Conservation (phyloP, 2,113 vertebrate genomes). For the Chaenogobius annularis region DNA sequence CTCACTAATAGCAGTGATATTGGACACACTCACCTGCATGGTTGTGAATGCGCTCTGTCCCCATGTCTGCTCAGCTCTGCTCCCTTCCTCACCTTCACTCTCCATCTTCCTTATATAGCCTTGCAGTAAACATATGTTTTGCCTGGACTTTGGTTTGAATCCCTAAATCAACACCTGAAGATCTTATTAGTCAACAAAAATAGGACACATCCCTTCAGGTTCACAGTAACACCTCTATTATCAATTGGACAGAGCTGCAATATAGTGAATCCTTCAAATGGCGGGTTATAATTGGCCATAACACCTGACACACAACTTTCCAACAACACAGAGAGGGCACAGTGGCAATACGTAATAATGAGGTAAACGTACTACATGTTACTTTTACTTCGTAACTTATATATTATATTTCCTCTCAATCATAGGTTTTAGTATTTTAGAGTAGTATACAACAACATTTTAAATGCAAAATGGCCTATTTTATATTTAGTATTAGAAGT, state of each 20-base stretch:
- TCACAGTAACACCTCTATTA: constrained; percentile 48
- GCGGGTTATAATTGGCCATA: constrained; percentile 43
- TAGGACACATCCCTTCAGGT: constrained; percentile 48
- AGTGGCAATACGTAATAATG: background rate
- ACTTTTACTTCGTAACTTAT: background rate
- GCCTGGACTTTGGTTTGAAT: constrained; percentile 43
- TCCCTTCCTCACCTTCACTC: constrained; percentile 7
- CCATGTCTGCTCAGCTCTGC: constrained; percentile 47
- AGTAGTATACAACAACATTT: too few species aligned
- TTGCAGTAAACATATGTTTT: constrained; percentile 28
- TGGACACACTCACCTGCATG: constrained; percentile 45
- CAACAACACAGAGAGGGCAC: constrained; percentile 26
- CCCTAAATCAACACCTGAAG: constrained; percentile 58
- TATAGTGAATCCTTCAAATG: constrained; percentile 62
- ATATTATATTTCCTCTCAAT: background rate
- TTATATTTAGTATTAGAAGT: background rate
- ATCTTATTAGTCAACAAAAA: constrained; percentile 69
- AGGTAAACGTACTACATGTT: background rate
- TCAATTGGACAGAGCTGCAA: constrained; percentile 57
- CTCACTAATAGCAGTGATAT: background rate
- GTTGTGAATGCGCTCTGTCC: constrained; percentile 37
- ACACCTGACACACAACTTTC: constrained; percentile 54
- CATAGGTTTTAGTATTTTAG: too few species aligned
- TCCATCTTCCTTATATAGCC: constrained; percentile 53
- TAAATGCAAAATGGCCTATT: background rate